Evolutionary conservation across 2,113 vertebrate species (phyloP).

Genomic region (Lycocorax pyrrhopterus): DNA sequence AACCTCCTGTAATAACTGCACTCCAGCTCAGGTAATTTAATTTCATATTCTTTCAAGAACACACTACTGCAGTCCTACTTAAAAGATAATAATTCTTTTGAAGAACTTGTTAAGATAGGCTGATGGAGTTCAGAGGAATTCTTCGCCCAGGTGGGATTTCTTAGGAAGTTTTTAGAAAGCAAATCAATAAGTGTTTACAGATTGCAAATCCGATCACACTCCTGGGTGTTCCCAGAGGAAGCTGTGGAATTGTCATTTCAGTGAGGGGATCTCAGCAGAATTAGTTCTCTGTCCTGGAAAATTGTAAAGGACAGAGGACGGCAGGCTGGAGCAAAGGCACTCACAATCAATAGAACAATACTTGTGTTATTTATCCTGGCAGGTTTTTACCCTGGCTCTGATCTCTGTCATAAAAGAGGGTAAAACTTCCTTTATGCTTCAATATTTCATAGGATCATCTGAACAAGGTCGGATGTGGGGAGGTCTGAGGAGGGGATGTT

Average conservation of each 20-base stretch:
- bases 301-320: not conserved
- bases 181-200: conserved; percentile 14
- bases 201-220: conserved; percentile 28
- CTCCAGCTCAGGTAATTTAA: not conserved
- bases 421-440: not conserved
- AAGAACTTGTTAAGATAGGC: not conserved
- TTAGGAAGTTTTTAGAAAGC: conserved; percentile 30
- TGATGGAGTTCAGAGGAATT: not conserved
- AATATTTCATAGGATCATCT: not conserved
- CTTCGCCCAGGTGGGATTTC: not conserved
- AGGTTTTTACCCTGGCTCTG: not conserved
- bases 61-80: not conserved
- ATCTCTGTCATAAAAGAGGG: not conserved
- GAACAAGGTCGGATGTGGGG: not conserved
- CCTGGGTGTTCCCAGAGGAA: not conserved
- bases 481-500: not conserved
- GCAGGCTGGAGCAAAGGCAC: not conserved
- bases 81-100: not conserved
- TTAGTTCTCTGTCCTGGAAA: not conserved
- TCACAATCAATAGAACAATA: not conserved
- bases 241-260: not conserved
- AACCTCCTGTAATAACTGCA: not conserved
- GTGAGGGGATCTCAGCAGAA: not conserved
- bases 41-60: not conserved
- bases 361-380: not conserved